Evolutionary conservation across 1,140 invertebrate genomes (phyloP).

Genomic region (Pomacea maculata): DNA sequence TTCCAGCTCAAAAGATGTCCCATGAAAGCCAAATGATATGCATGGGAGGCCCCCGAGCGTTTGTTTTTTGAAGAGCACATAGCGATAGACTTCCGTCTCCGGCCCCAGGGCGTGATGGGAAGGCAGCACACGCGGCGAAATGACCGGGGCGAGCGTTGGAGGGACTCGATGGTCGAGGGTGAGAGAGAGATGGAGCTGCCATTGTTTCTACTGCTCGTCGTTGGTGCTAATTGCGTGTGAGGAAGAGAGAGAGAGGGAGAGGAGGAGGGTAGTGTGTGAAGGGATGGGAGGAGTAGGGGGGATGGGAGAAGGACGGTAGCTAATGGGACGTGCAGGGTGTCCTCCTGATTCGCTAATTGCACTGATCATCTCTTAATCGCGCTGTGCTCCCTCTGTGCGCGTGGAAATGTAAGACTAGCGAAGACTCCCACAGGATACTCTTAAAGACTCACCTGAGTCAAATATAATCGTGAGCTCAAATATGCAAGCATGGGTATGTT

Average conservation of each 20-base stretch:
- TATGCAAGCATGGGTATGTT: too few relatives aligned
- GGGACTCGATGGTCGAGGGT: not conserved
- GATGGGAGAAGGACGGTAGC: not conserved
- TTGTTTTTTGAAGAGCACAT: too few relatives aligned
- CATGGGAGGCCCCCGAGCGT: too few relatives aligned
- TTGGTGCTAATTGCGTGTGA: not conserved
- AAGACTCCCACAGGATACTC: too few relatives aligned
- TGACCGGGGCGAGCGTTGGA: too few relatives aligned
- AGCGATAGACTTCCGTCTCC: too few relatives aligned
- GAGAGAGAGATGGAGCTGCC: not conserved
- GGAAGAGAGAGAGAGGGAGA: not conserved
- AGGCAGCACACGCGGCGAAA: too few relatives aligned
- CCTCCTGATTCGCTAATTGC: conserved; percentile 15
- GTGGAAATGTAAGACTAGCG: not conserved
- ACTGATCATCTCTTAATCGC: conserved; percentile 26
- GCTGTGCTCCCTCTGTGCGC: conserved; percentile 4
- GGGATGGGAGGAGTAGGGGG: not conserved
- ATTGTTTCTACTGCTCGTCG: not conserved
- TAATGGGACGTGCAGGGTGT: conserved; percentile 2
- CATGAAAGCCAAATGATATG: too few relatives aligned
- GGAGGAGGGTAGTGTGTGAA: not conserved
- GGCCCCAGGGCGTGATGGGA: too few relatives aligned
- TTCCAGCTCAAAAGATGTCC: too few relatives aligned
- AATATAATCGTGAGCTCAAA: too few relatives aligned
- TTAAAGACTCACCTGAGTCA: too few relatives aligned